A percentile compares a stretch with the other conserved stretches of the same genome.
Evolutionary conservation across 30 jellyfish, hydroid and myxozoan species (phyloP).

Genomic region (Hydractinia symbiolongicarpus): DNA sequence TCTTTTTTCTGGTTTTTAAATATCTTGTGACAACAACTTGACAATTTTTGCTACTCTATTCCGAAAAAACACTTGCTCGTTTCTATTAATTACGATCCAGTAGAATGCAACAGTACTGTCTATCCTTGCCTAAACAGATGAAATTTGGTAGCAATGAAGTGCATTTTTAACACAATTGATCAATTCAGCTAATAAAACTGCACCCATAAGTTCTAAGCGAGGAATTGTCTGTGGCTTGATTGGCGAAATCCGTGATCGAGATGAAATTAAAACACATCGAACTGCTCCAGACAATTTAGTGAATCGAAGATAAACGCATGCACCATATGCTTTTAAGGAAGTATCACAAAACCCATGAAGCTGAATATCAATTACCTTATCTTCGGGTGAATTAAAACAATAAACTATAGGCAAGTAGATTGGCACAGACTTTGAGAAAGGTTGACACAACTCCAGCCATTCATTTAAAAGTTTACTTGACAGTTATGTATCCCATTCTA

Average conservation of each 20-base stretch:
- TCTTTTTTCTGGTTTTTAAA: no score
- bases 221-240: slow-evolving; percentile 13
- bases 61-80: no score
- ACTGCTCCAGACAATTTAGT: background rate
- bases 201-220: background rate
- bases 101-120: no score
- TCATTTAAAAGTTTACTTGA: background rate
- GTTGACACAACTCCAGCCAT: background rate
- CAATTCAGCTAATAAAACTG: background rate
- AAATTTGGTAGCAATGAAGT: no score
- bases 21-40: no score
- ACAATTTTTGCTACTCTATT: no score
- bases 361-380: background rate
- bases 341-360: slow-evolving; percentile 23
- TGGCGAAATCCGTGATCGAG: background rate
- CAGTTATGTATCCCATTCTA: background rate
- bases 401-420: no score
- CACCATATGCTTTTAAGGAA: slow-evolving; percentile 10
- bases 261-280: background rate
- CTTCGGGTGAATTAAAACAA: background rate
- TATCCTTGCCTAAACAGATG: no score
- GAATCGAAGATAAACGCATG: background rate
- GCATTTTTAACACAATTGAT: background rate
- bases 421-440: background rate
- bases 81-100: no score